Evolutionary conservation across 2,797 vertebrate species (phyloP), one percentile per base, ranked within the genome.

Genomic region (Phoeniculus purpureus): DNA sequence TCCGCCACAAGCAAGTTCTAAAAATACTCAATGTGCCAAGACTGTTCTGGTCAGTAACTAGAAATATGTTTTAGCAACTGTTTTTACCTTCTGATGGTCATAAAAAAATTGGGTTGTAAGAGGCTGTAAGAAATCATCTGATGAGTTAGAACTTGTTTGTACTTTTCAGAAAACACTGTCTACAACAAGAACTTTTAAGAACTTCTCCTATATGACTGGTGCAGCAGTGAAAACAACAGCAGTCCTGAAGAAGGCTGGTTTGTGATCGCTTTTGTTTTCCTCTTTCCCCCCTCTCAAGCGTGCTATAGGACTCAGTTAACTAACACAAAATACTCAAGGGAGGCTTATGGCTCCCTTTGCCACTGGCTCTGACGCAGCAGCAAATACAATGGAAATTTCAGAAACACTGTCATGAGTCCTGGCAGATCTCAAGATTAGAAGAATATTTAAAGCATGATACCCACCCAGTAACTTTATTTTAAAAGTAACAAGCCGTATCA

Each of bases 1-100:
- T 92, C 60, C 11, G 26, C 67, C 61, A 87, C 55, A 60, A 87
- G 79, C 34, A 73, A 67, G 60, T 90, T 86, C 79, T 89, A 89
- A 90, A 94, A 92, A 80, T 81, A 93, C 32, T 58, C 71, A 58
- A 75, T 6, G 40, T 51, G 77, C 29, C 81, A 84, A 45, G 25
- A 67, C 22, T 71, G 76, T 86, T 94, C 54, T 72, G 51, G 78
- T 60, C 72, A 82, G 6, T 65, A 86, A 52, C n/a, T 45, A 86
- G 51, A 88, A 91, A 64, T 9, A 31, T 8, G 15, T 48, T 93
- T 86, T 68, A 58, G 48, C n/a, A 90, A 85, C 15, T 21, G 37
- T 32, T 60, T 94, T 74, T 73, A 71, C 59, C 19, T 80, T 78
- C 52, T 54, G 31, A 55, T 6, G 52, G 65, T 64, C 29, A 79